Base-by-base conservation (phyloP, 2,113 vertebrate genomes). In the Fregata magnificens region DNA sequence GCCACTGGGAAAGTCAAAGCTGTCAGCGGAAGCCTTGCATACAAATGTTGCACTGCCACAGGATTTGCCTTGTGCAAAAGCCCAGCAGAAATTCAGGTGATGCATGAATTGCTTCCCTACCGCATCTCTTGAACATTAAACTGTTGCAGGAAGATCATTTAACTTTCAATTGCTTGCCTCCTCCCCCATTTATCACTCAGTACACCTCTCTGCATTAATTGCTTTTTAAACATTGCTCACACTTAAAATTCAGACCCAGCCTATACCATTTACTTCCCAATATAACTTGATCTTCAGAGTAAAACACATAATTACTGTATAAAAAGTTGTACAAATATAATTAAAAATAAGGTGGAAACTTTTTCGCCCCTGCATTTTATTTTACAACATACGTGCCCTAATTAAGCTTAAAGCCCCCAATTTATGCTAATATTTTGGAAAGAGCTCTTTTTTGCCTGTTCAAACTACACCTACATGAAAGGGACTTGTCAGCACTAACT, bases 221-320 rank as follows among this genome's bases (percentile, higher is more conserved):
- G 95, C 78, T 93, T 97, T 96, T 93, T 90, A 97, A 96, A 95
- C 50, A 80, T 7, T 55, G 89, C 87, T 97, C 78, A 86, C 55
- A 44, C 59, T 95, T 96, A 93, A 93, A 89, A 97, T 95, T 91
- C 93, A 94, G 76, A 61, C 53, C 95, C 94, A 82, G 91, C 36
- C 73, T 80, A 63, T 88, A 80, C 45, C 55, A 83, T 91, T 94
- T 94, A 95, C 73, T 90, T 95, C 50, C 96, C 92, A 93, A 82
- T 87, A 70, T 92, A 97, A 95, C 94, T 76, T 84, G 59, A 96
- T 86, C 62, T 82, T 95, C 88, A 70, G 50, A 93, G 82, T 72
- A 80, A 95, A 95, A 88, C 88, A 96, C 47, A 2, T 88, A 93
- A 95, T 96, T 96, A 96, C 55, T 67, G 44, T 71, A 92, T 93